These are phyloP conservation scores for Sclerodermus sp. DNA, from an alignment of 2,888 invertebrate species.

Conservation along the genomic window DNA sequence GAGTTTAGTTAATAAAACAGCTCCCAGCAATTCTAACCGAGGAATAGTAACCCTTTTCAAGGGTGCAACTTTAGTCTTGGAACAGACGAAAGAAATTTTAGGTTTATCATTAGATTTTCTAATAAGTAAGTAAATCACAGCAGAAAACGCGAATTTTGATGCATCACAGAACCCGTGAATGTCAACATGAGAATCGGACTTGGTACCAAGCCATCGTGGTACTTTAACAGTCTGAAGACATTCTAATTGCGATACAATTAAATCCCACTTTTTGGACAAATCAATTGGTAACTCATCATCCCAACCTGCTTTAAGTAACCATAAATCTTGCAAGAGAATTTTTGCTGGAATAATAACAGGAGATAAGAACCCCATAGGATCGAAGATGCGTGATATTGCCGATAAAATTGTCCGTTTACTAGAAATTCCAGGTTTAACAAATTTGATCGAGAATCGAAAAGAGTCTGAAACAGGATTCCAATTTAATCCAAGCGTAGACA, in stretches of 20 bases:
- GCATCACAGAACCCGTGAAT: constrained; percentile 15
- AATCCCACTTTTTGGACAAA: neutral
- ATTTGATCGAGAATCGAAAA: no score
- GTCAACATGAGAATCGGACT: neutral
- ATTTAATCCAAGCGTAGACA: no score
- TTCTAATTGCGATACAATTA: constrained; percentile 3
- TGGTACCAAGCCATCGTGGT: constrained; percentile 11
- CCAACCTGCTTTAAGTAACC: constrained; percentile 10
- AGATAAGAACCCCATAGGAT: constrained; percentile 11
- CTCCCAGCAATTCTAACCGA: constrained; percentile 6
- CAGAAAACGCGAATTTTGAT: constrained; percentile 11
- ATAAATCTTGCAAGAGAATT: constrained; percentile 10
- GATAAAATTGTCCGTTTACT: neutral
- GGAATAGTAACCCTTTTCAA: constrained; percentile 10
- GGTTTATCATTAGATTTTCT: constrained; percentile 1
- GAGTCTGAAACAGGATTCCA: no score
- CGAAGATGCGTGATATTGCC: neutral
- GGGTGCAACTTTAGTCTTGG: constrained; percentile 10
- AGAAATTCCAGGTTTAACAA: no score
- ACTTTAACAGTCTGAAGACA: constrained; percentile 4
- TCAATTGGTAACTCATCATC: constrained; percentile 4
- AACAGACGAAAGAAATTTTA: constrained; percentile 3
- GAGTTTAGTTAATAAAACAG: neutral
- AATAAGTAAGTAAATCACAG: constrained; percentile 9
- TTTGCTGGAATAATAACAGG: constrained; percentile 12